Percentiles rank a stretch among this genome's conserved stretches.
These are phyloP conservation scores for Melanerpes formicivorus DNA, from an alignment of 2,113 vertebrate genomes.

Conservation along the genomic window DNA sequence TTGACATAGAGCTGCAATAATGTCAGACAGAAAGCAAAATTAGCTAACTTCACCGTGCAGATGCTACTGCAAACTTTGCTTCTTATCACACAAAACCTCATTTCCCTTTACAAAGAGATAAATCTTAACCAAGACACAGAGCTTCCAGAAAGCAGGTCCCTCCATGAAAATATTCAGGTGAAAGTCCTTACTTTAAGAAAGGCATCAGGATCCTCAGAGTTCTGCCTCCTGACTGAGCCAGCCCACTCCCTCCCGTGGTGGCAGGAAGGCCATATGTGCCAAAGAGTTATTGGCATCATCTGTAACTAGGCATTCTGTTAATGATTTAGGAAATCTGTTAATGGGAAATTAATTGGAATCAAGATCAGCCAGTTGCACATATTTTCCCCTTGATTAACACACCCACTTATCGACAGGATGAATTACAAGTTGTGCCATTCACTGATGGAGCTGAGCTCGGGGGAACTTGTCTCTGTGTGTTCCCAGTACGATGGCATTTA, in stretches of 20 bases:
- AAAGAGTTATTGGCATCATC: constrained; percentile 22
- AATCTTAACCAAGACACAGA: not conserved
- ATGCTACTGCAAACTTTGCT: not conserved
- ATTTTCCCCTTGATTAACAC: constrained; percentile 56
- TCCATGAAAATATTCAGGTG: not conserved
- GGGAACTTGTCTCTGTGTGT: not conserved
- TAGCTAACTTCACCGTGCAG: not conserved
- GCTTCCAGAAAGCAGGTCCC: not conserved
- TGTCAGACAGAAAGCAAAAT: not conserved
- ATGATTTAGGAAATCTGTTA: constrained; percentile 61
- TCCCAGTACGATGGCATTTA: not conserved
- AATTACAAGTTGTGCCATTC: constrained; percentile 35
- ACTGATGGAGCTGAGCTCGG: not conserved
- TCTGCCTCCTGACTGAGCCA: not conserved
- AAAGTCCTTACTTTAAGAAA: not conserved
- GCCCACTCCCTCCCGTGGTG: not conserved
- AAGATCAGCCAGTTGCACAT: constrained; percentile 48
- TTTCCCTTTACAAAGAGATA: not conserved
- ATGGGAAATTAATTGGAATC: constrained; percentile 60
- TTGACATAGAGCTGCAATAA: not conserved
- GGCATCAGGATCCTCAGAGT: not conserved
- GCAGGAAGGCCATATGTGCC: constrained; percentile 15
- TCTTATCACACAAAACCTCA: not conserved
- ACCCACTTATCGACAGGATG: constrained; percentile 41
- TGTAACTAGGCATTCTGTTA: constrained; percentile 25